phyloP scores from a whole-genome alignment of 2,113 vertebrate species.

The Jacana jacana region DNA sequence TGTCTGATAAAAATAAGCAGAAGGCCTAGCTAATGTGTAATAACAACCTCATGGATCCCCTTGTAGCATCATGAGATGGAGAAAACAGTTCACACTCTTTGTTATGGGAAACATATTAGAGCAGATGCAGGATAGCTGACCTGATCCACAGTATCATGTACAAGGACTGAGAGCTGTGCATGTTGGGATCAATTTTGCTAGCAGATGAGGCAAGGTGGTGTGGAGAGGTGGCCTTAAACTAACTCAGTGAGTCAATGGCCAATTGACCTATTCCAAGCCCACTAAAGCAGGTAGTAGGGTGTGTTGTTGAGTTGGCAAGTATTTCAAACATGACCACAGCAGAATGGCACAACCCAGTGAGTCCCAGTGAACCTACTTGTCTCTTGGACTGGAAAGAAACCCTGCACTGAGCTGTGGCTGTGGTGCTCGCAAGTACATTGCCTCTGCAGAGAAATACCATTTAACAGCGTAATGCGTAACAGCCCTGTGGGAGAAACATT shows the following conservation, averaged over 20 bases:
- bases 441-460: not conserved
- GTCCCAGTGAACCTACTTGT: not conserved
- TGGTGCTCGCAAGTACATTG: not conserved
- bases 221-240: not conserved
- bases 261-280: not conserved
- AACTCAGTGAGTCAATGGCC: not conserved
- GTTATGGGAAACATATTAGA: not conserved
- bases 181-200: not conserved
- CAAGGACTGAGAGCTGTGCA: not conserved
- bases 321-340: not conserved
- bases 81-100: not conserved
- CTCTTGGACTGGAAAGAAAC: not conserved
- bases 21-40: not conserved
- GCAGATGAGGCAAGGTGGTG: not conserved
- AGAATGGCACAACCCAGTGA: not conserved
- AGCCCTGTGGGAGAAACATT: not conserved
- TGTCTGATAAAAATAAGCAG: not conserved
- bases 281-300: not conserved
- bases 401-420: not conserved
- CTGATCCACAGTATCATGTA: rapidly evolving
- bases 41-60: not conserved
- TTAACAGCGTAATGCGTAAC: not conserved
- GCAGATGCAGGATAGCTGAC: not conserved
- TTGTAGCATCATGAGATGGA: not conserved
- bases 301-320: not conserved